phyloP scores from a whole-genome alignment of 1,140 invertebrate genomes.

The Bombus breviceps region DNA sequence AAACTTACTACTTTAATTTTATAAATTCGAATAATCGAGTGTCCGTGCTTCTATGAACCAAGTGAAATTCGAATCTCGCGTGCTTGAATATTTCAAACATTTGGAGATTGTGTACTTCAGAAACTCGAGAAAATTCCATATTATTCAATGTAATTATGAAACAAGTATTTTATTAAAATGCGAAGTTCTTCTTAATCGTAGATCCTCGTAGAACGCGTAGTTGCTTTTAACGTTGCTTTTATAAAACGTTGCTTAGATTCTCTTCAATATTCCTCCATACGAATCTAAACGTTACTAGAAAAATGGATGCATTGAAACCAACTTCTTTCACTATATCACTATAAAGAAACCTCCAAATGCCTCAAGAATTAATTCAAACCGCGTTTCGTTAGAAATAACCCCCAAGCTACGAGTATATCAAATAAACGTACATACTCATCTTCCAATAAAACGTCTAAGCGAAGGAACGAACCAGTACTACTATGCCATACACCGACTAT shows the following conservation, averaged over 20 bases:
- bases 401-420: not conserved
- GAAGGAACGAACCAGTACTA: not conserved
- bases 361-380: not conserved
- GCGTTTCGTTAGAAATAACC: not conserved
- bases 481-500: not conserved
- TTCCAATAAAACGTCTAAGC: conserved; percentile 17
- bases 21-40: not conserved
- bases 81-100: not conserved
- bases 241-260: too few relatives aligned
- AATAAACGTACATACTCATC: not conserved
- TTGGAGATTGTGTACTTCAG: too few relatives aligned
- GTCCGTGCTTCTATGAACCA: fast-evolving
- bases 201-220: not conserved
- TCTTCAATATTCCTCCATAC: not conserved
- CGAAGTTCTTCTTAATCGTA: not conserved
- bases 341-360: not conserved
- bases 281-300: not conserved
- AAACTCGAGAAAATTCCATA: not conserved
- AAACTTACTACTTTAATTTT: too few relatives aligned
- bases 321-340: not conserved
- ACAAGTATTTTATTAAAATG: conserved; percentile 23
- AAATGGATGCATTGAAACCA: not conserved
- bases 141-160: not conserved
- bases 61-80: too few relatives aligned
- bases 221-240: conserved; percentile 10